Evolutionary conservation across 2,797 vertebrate species (phyloP), one percentile per base, ranked within the genome.

Genomic region (Pyrocephalus nanus): DNA sequence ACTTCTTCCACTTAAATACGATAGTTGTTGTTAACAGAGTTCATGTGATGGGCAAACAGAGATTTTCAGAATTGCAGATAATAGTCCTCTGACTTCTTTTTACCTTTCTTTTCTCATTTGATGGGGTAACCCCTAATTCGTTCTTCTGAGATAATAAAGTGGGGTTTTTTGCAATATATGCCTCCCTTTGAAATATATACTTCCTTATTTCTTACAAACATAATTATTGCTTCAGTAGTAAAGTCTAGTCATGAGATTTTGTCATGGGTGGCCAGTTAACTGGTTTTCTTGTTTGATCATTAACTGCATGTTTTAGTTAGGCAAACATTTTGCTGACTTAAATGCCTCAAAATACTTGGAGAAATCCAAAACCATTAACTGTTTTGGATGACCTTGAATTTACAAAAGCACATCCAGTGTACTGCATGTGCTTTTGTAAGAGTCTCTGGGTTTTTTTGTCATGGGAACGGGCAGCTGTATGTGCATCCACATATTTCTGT

Each of bases 361-460:
- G 71, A 78, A 65, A 29, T 88, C 65, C 30, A 79, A 81, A 86
- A 6, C 20, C n/a, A 53, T 75, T 66, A 90, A 45, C 40, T 55
- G 25, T 43, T 94, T 60, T 78, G 83, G 27, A 26, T 95, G 92
- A 90, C 90, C 88, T 92, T 95, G 86, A 83, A 21, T 72, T 93
- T 62, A 51, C 22, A 40, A 30, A 67, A 69, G 40, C 30, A 22
- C 22, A 40, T 78, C 20, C 50, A 62, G 5, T 30, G 21, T 34
- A 19, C 29, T 71, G 30, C 7, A 5, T 23, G 27, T 53, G 53
- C 32, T 65, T 87, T 79, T 47, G 4, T 48, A 29, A 55, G 54
- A 9, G 26, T 76, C 55, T 66, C 32, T 74, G 30, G 7, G 8
- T 3, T 4, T 48, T 48, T 91, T 77, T 91, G 26, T 51, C 43